Evolutionary conservation across 2,888 invertebrate genomes (phyloP).

Genomic region (Drosophila borealis): DNA sequence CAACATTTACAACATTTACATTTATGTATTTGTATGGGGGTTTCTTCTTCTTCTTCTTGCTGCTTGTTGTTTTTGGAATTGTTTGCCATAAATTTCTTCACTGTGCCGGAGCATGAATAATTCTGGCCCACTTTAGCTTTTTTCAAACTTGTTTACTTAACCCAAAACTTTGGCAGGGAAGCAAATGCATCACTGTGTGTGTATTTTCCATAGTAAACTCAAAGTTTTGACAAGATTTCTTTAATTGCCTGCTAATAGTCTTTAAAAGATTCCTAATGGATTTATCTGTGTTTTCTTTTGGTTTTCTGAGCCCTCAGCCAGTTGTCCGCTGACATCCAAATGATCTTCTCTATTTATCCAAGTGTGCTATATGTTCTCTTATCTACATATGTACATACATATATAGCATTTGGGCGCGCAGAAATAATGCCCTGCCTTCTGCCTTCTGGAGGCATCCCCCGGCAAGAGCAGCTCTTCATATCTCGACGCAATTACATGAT

Average conservation of each 20-base stretch:
- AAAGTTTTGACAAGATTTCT: constrained; percentile 8
- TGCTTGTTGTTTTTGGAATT: constrained; percentile 15
- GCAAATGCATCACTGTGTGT: background rate
- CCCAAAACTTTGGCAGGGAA: background rate
- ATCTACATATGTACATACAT: no score
- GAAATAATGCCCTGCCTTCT: no score
- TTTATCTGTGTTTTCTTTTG: constrained; percentile 2
- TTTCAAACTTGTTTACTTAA: constrained; percentile 15
- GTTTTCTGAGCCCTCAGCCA: background rate
- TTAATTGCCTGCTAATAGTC: constrained; percentile 32
- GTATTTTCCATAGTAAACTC: background rate
- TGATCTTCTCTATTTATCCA: constrained; percentile 19
- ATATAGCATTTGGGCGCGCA: no score
- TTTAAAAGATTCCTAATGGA: constrained; percentile 8
- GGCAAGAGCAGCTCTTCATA: background rate
- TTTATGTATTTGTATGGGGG: constrained; percentile 49
- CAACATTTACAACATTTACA: constrained; percentile 50
- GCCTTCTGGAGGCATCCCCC: no score
- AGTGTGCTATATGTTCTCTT: background rate
- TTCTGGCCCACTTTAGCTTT: constrained; percentile 10
- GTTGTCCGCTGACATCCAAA: constrained; percentile 9
- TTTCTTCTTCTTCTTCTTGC: background rate
- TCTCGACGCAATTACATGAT: constrained; percentile 30
- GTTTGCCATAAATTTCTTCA: constrained; percentile 30
- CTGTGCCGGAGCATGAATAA: constrained; percentile 20